phyloP scores from a whole-genome alignment of 1,140 invertebrate genomes.

The Hetaerina americana region DNA sequence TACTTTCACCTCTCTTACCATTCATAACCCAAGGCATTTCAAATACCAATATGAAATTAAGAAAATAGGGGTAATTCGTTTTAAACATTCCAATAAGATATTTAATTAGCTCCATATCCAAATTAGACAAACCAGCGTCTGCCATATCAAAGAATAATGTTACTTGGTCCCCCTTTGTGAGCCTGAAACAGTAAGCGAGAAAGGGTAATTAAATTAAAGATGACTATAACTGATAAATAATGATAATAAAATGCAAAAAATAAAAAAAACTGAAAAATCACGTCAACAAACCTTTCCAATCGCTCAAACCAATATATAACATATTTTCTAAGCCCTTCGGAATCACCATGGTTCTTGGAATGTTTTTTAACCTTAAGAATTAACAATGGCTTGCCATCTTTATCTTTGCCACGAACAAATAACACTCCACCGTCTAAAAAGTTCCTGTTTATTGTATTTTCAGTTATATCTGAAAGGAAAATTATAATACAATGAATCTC shows the following conservation, averaged over 20 bases:
- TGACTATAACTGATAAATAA: background rate
- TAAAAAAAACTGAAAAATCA: background rate
- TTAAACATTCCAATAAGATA: slow-evolving; percentile 81
- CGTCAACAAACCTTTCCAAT: slow-evolving; percentile 54
- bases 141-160: slow-evolving; percentile 84
- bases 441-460: slow-evolving; percentile 49
- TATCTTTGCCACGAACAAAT: slow-evolving; percentile 62
- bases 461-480: slow-evolving; percentile 44
- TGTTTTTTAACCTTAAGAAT: slow-evolving; percentile 66
- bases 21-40: slow-evolving; percentile 93
- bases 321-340: slow-evolving; percentile 61
- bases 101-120: slow-evolving; percentile 78
- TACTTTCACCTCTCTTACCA: slow-evolving; percentile 36
- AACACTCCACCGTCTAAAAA: slow-evolving; percentile 62
- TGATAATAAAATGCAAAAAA: background rate
- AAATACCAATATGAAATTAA: slow-evolving; percentile 84
- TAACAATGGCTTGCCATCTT: slow-evolving; percentile 62
- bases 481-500: background rate
- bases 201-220: slow-evolving; percentile 5
- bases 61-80: slow-evolving; percentile 75
- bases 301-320: slow-evolving; percentile 83
- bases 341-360: slow-evolving; percentile 56
- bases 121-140: slow-evolving; percentile 65
- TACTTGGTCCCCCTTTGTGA: slow-evolving; percentile 61
- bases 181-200: slow-evolving; percentile 39